phyloP scores from a whole-genome alignment of 2,113 vertebrate genomes.

The Oryzias woworae region DNA sequence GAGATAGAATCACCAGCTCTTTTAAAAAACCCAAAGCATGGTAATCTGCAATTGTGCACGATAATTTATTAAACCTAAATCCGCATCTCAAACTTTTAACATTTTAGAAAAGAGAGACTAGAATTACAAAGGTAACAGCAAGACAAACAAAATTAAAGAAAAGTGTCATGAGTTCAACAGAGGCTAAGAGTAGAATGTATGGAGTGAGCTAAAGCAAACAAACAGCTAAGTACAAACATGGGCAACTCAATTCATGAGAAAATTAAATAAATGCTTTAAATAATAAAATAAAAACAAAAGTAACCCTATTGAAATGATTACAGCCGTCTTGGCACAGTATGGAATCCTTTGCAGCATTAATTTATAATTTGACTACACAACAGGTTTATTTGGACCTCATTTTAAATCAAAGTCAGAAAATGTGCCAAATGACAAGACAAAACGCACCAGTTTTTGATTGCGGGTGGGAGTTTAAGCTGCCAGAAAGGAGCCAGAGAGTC shows the following conservation, averaged over 20 bases:
- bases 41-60: conserved; percentile 23
- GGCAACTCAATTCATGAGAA: conserved; percentile 25
- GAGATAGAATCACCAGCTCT: conserved; percentile 61
- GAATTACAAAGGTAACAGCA: conserved; percentile 17
- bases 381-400: conserved; percentile 33
- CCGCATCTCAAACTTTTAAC: conserved; percentile 22
- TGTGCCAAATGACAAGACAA: conserved; percentile 22
- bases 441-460: conserved; percentile 34
- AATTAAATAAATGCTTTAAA: conserved; percentile 39
- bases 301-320: conserved; percentile 53
- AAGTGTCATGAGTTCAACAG: conserved; percentile 23
- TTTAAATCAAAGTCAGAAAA: conserved; percentile 37
- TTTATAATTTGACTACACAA: conserved; percentile 37
- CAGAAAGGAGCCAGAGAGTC: conserved; percentile 27
- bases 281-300: conserved; percentile 60
- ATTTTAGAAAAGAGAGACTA: conserved; percentile 17
- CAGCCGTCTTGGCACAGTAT: conserved; percentile 48
- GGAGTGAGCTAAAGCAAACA: conserved; percentile 33
- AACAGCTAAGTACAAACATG: conserved; percentile 24
- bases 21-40: conserved; percentile 11
- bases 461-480: conserved; percentile 49
- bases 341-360: conserved; percentile 62
- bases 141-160: not conserved
- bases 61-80: conserved; percentile 28
- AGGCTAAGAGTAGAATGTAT: conserved; percentile 8